These are phyloP conservation scores for Enhydra lutris DNA, from an alignment of 2,113 vertebrate species.

Conservation along the genomic window DNA sequence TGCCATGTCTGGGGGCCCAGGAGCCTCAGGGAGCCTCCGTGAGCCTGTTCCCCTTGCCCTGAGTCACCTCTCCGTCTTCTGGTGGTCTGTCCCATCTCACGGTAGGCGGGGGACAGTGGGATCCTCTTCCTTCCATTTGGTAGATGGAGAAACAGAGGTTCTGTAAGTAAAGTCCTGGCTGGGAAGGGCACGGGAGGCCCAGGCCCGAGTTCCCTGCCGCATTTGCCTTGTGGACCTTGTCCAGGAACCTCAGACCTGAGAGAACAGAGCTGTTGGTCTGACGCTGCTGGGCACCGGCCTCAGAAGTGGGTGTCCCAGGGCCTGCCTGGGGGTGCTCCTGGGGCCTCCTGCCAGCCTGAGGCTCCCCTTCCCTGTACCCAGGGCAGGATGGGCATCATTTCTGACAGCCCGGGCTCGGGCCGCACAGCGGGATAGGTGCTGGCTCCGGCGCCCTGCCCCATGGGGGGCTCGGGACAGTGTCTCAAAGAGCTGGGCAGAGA, in stretches of 20 bases:
- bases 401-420: neutral
- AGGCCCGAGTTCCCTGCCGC: neutral
- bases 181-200: fast-evolving
- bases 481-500: neutral
- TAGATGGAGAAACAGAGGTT: neutral
- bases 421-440: no score
- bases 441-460: fast-evolving
- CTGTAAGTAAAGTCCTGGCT: neutral
- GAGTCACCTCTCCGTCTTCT: fast-evolving
- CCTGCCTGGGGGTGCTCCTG: neutral
- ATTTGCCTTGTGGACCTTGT: neutral
- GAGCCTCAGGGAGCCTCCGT: neutral
- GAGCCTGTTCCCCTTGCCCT: neutral
- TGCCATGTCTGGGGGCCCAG: fast-evolving
- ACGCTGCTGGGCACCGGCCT: neutral
- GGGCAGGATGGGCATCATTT: fast-evolving
- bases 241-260: neutral
- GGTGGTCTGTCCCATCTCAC: neutral
- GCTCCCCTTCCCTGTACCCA: neutral
- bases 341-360: neutral
- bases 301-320: neutral
- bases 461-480: no score
- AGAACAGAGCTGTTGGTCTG: neutral
- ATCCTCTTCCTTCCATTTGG: neutral
- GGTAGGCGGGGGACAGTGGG: fast-evolving